Evolutionary conservation across 2,888 invertebrate species (phyloP).

Genomic region (Prosapia bicincta): DNA sequence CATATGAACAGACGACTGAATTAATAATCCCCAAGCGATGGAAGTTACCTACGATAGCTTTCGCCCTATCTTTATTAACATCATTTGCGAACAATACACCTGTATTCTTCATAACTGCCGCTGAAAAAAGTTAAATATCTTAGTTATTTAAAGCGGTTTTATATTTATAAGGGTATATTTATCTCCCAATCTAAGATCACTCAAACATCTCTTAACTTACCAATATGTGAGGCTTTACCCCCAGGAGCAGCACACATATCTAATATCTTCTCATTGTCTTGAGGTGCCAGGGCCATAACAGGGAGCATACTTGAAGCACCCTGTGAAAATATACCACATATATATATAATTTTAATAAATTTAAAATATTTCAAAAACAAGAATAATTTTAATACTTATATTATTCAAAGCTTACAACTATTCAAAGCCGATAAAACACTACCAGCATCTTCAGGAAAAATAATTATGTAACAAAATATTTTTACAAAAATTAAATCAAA

Average conservation of each 20-base stretch:
- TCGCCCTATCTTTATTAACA: constrained; percentile 81
- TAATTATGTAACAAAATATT: too few relatives aligned
- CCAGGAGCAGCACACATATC: constrained; percentile 99
- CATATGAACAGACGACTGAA: constrained; percentile 82
- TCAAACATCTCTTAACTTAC: too few relatives aligned
- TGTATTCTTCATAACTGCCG: constrained; percentile 97
- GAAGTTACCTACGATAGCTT: constrained; percentile 93
- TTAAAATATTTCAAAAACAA: too few relatives aligned
- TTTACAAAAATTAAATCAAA: too few relatives aligned
- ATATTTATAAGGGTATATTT: too few relatives aligned
- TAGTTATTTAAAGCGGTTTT: too few relatives aligned
- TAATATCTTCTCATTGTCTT: constrained; percentile 89
- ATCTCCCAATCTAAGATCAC: too few relatives aligned
- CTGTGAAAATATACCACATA: constrained; percentile 35
- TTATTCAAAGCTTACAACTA: too few relatives aligned
- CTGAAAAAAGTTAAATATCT: constrained; percentile 51
- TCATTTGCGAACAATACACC: constrained; percentile 97
- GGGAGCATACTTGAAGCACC: constrained; percentile 96
- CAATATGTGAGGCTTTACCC: constrained; percentile 96
- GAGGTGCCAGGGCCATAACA: constrained; percentile 96
- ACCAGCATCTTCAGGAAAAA: too few relatives aligned
- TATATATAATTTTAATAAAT: too few relatives aligned
- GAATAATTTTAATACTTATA: too few relatives aligned
- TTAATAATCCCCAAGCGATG: constrained; percentile 96
- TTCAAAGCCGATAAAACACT: too few relatives aligned